These are phyloP conservation scores for Hydropsyche betteni DNA, from an alignment of 2,888 invertebrate genomes.

Conservation along the genomic window DNA sequence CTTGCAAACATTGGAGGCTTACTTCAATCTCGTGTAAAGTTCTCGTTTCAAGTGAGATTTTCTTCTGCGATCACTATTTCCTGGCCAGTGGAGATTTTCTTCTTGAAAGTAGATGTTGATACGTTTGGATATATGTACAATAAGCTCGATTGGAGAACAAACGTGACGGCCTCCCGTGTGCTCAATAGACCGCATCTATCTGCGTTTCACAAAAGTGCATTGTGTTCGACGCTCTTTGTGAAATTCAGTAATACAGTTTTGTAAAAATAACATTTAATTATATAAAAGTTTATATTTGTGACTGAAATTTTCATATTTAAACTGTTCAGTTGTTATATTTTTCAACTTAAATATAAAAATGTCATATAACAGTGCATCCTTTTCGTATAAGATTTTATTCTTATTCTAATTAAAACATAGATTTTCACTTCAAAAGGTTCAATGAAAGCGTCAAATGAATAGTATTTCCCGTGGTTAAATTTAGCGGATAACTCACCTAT, in stretches of 20 bases:
- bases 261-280: too few species aligned
- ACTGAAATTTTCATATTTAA: too few species aligned
- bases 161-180: background rate
- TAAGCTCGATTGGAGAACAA: conserved; percentile 3
- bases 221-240: conserved; percentile 26
- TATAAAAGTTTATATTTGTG: too few species aligned
- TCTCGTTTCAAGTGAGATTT: background rate
- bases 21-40: background rate
- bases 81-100: background rate
- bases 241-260: too few species aligned
- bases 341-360: too few species aligned
- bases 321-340: too few species aligned
- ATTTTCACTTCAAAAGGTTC: too few species aligned
- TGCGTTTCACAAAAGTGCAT: conserved; percentile 38
- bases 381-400: too few species aligned
- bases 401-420: too few species aligned
- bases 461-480: background rate
- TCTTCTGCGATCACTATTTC: background rate
- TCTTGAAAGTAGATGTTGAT: background rate
- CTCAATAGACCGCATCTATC: conserved; percentile 30
- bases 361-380: too few species aligned
- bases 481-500: background rate
- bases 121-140: background rate
- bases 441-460: too few species aligned
- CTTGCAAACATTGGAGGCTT: too few species aligned